phyloP scores from a whole-genome alignment of 2,113 vertebrate species.

The Suricata suricatta region DNA sequence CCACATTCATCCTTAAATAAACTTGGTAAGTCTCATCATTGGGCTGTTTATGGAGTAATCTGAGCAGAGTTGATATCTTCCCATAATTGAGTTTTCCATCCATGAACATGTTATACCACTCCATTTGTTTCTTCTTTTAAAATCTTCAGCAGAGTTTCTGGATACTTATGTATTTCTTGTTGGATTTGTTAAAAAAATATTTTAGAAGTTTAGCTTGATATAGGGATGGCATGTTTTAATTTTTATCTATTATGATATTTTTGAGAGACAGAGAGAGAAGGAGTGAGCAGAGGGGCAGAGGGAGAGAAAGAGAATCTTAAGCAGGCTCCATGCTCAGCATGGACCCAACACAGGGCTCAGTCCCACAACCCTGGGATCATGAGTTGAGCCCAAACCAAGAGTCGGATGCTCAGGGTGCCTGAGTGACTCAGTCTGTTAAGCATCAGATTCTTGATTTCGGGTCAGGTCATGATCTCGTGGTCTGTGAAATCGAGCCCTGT shows the following conservation, averaged over 20 bases:
- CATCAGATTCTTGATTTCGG: no score
- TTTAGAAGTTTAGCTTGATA: not conserved
- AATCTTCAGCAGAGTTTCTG: not conserved
- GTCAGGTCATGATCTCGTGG: no score
- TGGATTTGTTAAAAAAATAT: not conserved
- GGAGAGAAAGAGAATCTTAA: no score
- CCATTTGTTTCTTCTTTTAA: not conserved
- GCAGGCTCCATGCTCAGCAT: no score
- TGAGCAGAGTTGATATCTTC: not conserved
- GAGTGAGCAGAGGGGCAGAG: no score
- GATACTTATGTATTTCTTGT: not conserved
- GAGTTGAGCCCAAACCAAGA: no score
- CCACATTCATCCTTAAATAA: not conserved
- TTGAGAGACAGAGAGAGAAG: no score
- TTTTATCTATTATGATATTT: not conserved
- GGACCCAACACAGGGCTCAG: no score
- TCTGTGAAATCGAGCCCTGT: no score
- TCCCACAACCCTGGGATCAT: no score
- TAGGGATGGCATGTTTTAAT: not conserved
- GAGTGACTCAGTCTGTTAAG: no score
- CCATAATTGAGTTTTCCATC: not conserved
- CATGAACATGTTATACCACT: not conserved
- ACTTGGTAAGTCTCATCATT: not conserved
- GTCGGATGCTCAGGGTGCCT: no score
- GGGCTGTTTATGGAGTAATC: not conserved